Conservation (phyloP, 2,888 invertebrate species). For the Stenodera caucasica region DNA sequence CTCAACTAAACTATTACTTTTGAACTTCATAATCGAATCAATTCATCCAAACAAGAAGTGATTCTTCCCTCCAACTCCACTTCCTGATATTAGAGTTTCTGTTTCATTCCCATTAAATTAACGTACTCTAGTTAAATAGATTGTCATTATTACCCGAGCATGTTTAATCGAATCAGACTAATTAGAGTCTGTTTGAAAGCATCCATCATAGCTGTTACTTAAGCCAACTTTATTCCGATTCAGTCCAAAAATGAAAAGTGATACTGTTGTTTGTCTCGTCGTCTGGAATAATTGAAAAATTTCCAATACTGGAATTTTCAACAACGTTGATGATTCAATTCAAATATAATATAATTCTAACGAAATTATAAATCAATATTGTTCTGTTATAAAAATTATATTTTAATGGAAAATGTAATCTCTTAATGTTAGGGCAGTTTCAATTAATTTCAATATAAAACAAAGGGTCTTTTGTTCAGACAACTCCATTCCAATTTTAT, state of each 20-base stretch:
- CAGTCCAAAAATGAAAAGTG: no score
- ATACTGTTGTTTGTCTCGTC: no score
- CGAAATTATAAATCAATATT: not conserved
- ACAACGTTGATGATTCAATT: no score
- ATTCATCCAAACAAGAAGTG: not conserved
- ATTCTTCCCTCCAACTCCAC: no score
- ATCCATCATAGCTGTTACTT: not conserved
- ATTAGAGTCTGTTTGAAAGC: not conserved
- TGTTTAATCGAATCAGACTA: not conserved
- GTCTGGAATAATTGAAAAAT: no score
- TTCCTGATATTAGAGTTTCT: no score
- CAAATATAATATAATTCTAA: not conserved
- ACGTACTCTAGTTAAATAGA: not conserved
- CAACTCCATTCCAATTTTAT: not conserved
- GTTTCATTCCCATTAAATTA: not conserved
- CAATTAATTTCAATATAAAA: constrained; percentile 1
- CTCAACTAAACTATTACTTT: no score
- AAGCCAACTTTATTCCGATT: not conserved
- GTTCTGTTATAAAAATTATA: not conserved
- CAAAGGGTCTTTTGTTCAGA: not conserved
- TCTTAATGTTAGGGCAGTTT: not conserved
- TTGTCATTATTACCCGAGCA: not conserved
- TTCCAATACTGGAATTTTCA: no score
- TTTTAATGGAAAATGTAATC: not conserved
- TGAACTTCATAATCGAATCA: not conserved